These are phyloP conservation scores for Neomonachus schauinslandi DNA, from an alignment of 2,113 vertebrate species.

Conservation along the genomic window DNA sequence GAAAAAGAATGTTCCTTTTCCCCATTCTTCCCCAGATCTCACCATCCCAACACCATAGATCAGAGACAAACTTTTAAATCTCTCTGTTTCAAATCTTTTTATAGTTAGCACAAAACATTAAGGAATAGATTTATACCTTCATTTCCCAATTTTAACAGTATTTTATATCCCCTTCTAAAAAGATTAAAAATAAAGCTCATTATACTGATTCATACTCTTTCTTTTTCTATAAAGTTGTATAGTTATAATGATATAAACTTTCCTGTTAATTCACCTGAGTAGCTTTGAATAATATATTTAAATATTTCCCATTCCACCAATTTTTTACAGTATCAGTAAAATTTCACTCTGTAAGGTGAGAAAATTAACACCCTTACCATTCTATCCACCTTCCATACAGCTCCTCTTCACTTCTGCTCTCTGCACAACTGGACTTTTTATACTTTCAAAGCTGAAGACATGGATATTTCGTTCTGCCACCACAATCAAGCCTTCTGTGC, in stretches of 20 bases:
- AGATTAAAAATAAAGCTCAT: neutral
- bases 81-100: neutral
- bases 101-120: neutral
- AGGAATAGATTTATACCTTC: neutral
- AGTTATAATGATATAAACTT: neutral
- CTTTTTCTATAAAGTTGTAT: neutral
- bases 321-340: neutral
- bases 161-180: neutral
- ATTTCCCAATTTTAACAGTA: neutral
- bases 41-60: neutral
- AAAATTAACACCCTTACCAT: rapidly evolving
- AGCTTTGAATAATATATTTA: neutral
- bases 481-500: neutral
- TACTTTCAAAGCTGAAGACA: neutral
- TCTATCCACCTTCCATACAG: too few relatives aligned
- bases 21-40: neutral
- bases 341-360: neutral
- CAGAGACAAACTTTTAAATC: neutral
- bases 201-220: neutral
- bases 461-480: neutral
- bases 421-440: neutral
- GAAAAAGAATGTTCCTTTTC: neutral
- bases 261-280: neutral
- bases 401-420: neutral
- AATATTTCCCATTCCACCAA: neutral